Conservation (phyloP, 2,888 invertebrate species). For the Ectemnius cavifrons region DNA sequence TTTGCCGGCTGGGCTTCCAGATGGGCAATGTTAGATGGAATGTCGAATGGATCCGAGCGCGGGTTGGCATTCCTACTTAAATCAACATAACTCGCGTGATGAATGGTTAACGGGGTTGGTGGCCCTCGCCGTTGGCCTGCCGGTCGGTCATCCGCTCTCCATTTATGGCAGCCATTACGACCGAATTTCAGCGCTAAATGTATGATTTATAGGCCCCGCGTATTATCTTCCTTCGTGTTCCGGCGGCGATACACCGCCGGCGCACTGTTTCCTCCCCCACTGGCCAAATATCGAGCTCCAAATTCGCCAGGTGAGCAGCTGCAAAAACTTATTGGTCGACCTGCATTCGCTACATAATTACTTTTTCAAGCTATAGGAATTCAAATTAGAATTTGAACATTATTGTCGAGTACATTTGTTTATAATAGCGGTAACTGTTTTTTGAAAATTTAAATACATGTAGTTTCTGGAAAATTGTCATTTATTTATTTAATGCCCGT, state of each 20-base stretch:
- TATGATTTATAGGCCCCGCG: slow-evolving; percentile 59
- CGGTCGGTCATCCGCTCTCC: slow-evolving; percentile 57
- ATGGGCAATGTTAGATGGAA: slow-evolving; percentile 62
- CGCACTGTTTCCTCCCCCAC: slow-evolving; percentile 13
- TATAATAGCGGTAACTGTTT: no score
- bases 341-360: slow-evolving; percentile 17
- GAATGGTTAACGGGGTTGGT: slow-evolving; percentile 59
- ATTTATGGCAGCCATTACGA: slow-evolving; percentile 64
- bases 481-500: no score
- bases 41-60: slow-evolving; percentile 58
- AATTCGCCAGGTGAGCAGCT: slow-evolving; percentile 27
- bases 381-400: no score
- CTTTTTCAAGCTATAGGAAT: no score
- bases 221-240: slow-evolving; percentile 63
- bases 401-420: no score
- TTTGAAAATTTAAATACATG: no score
- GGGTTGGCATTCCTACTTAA: slow-evolving; percentile 66
- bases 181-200: slow-evolving; percentile 66
- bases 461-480: no score
- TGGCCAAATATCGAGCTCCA: slow-evolving; percentile 53
- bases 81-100: slow-evolving; percentile 69
- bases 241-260: slow-evolving; percentile 55
- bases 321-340: slow-evolving; percentile 48
- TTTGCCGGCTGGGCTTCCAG: slow-evolving; percentile 53
- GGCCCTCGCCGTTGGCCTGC: slow-evolving; percentile 33